phyloP scores from a whole-genome alignment of 2,113 vertebrate genomes.

The Pao palembangensis region DNA sequence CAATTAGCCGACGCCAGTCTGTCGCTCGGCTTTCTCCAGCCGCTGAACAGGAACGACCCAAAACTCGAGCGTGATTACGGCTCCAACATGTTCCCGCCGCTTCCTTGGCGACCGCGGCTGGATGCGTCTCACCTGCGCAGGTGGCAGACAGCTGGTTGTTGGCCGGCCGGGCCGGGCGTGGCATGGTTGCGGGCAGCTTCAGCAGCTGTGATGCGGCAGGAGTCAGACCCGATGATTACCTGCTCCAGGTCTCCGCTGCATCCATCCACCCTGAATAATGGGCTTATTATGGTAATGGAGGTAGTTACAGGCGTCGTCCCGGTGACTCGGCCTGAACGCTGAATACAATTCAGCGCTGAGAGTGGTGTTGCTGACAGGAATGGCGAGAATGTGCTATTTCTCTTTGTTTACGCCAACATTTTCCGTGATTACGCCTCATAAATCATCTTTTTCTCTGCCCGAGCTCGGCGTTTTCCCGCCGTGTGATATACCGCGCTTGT shows the following conservation, averaged over 20 bases:
- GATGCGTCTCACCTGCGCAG: no score
- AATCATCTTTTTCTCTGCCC: slow-evolving; percentile 25
- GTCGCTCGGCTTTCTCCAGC: slow-evolving; percentile 5
- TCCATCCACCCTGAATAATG: slow-evolving; percentile 55
- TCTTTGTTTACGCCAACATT: slow-evolving; percentile 58
- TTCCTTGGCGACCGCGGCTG: no score
- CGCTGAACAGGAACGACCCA: no score
- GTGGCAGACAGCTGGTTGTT: no score
- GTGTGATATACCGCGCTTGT: slow-evolving; percentile 33
- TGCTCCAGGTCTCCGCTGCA: slow-evolving; percentile 43
- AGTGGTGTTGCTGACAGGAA: slow-evolving; percentile 37
- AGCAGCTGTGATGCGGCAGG: background rate
- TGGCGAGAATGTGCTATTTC: slow-evolving; percentile 28
- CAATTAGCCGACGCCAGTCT: slow-evolving; percentile 26
- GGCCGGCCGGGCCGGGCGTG: no score
- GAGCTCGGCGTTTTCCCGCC: background rate
- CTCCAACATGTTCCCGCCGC: no score
- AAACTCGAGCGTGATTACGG: no score
- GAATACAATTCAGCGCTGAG: slow-evolving; percentile 50
- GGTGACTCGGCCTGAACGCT: slow-evolving; percentile 53
- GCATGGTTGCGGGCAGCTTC: no score
- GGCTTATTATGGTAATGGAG: slow-evolving; percentile 73
- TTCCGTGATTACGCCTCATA: slow-evolving; percentile 30
- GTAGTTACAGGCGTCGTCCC: slow-evolving; percentile 60
- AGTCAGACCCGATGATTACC: slow-evolving; percentile 58